Evolutionary conservation across 2,888 invertebrate genomes (phyloP), one percentile per base, ranked within the genome.

Genomic region (Drosophila cognata): DNA sequence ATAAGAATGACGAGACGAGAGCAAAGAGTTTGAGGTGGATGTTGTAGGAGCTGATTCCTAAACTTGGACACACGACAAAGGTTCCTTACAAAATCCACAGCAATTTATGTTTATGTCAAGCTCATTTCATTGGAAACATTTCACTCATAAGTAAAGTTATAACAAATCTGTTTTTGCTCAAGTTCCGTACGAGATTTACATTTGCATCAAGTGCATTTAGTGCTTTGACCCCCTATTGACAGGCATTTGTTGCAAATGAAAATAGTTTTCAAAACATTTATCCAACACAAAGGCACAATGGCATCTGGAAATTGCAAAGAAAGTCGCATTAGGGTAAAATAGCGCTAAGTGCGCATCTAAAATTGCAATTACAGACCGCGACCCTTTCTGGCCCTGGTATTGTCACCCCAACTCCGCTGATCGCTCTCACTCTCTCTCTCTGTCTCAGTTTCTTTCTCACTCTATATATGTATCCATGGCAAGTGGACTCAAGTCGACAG

Each of bases 321-420:
- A 85, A 80, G 74, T 85, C 75, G 67, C 84, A 80, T 88, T 88
- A 80, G 81, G 76, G 84, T 81, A 77, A 88, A 88, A 83, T 83
- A 88, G 88, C 83, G 81, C 72, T 81, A 88, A 88, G 86, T 84
- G 84, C 70, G 75, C 86, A 77, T 77, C 81, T 85, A 86, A 64
- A 71, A 71, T 79, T 75, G 64, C 84, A 84, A 85, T 88, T 84
- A 85, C 88, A 46, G 76, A 52, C 71, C 53, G 77, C 70, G 75
- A 63, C 70, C 58, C 70, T 59, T 63, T 25, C 8, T 53, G 38
- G 41, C 57, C 51, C 21, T 46, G 33, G 61, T 21, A 29, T 28
- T 43, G n/a, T 36, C 18, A 70, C 36, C 55, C 31, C 6, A 55
- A 28, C 29, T 28, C 8, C 25, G 6, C 38, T 13, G 33, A 8